Base-by-base conservation (phyloP, 2,797 vertebrate genomes). In the Adelosebastes latens region DNA sequence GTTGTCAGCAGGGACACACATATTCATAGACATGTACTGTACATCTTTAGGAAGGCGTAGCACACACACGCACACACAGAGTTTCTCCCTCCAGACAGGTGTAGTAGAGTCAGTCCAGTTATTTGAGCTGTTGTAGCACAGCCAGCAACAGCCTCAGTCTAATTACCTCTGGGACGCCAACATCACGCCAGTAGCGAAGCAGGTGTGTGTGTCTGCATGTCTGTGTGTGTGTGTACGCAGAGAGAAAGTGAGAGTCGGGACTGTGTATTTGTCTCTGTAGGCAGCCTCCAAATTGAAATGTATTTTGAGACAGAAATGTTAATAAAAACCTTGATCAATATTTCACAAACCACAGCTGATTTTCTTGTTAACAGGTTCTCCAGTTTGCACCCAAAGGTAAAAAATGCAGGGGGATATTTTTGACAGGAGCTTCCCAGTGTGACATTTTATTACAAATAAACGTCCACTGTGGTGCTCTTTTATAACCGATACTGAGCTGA, bases 101-200 rank as follows among this genome's bases (percentile, higher is more conserved):
- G 89, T 87, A 92, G 85, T 79, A 79, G 86, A 90, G 82, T 90
- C 86, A 77, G 86, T 88, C 74, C 79, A 87, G 89, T 89, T 91
- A 94, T 90, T 89, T 55, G 88, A 92, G 90, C 86, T 89, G 87
- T 87, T 92, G 94, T 92, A 89, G 81, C 88, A 87, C 81, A 90
- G 90, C 87, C 90, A 91, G 88, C 83, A 91, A 89, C 93, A 88
- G 82, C 81, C 87, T 87, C 83, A 74, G 80, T 85, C 81, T 93
- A 92, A 94, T 94, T 92, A 94, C 90, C 89, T 93, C 80, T 89
- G 93, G 84, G 93, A 93, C 59, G 69, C 72, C 79, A 84, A 87
- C 83, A 93, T 89, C 91, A 91, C 73, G 76, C 81, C 85, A 83
- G 77, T 39, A 86, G 89, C 88, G 84, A 88, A 86, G 80, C 84